These are phyloP conservation scores for Pseudachorutes palmiensis DNA, from an alignment of 1,140 invertebrate species.

Conservation along the genomic window DNA sequence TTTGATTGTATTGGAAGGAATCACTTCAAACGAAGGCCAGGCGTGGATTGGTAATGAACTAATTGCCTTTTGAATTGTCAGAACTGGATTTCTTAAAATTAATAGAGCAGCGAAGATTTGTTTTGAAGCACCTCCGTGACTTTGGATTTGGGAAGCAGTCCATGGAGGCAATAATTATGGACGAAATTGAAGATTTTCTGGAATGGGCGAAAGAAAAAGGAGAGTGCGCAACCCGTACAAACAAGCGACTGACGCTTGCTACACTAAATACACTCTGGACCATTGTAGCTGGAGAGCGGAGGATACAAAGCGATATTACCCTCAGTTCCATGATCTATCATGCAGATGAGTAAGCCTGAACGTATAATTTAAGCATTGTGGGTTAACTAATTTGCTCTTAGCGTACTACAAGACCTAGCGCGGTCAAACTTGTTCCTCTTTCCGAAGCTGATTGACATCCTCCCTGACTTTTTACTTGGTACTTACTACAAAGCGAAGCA, in stretches of 20 bases:
- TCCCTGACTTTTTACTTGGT: background rate
- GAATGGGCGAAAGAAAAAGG: background rate
- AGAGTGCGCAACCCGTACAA: background rate
- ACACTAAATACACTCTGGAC: background rate
- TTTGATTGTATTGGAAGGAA: background rate
- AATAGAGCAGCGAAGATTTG: conserved; percentile 24
- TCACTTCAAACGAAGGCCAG: background rate
- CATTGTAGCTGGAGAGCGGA: background rate
- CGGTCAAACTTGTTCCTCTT: background rate
- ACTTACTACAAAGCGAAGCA: background rate
- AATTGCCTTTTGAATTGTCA: too few species aligned
- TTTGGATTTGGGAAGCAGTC: conserved; percentile 24
- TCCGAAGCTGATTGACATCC: background rate
- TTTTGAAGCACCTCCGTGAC: conserved; percentile 16
- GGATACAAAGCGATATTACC: background rate
- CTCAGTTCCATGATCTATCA: background rate
- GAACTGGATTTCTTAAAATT: background rate
- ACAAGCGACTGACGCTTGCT: background rate
- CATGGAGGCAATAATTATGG: conserved; percentile 18
- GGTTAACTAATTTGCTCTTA: background rate
- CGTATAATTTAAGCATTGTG: background rate
- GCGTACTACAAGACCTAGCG: background rate
- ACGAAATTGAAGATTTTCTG: conserved; percentile 15
- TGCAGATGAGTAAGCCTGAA: background rate
- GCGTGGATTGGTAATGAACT: background rate